Base-by-base conservation (phyloP, 2,888 invertebrate genomes). In the Ochlodes sylvanus region DNA sequence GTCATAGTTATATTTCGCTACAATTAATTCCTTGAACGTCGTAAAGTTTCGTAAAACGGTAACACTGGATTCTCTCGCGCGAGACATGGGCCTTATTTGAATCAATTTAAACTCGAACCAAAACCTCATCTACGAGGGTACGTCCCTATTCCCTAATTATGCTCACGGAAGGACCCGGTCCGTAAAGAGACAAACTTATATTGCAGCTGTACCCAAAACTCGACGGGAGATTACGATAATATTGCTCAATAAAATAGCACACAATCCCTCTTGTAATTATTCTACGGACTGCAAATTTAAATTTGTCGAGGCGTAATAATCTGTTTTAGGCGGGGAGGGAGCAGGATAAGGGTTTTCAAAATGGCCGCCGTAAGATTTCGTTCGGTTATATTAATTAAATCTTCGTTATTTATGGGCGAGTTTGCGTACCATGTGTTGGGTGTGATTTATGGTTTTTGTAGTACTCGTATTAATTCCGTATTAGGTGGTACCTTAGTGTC, bases 111-210 rank as follows among this genome's bases (percentile, higher is more conserved):
- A 89, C 86, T 86, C 81, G 77, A 77, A 77, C 85, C 86, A 80
- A 89, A 88, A 89, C 91, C 90, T 88, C 91, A 90, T 92, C 88
- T 88, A 82, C 78, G 75, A 88, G 88, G 89, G 90, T 86, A 81
- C 89, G 84, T 86, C 90, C 92, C 92, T 92, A 91, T 84, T 86
- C 91, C 92, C 92, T 92, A 91, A 92, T 92, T 92, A 92, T 92
- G 87, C 89, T 85, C 79, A 83, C 87, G 83, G 85, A 91, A 91
- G 90, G 87, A 88, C 79, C 71, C 78, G 69, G 71, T 69, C 70
- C 63, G 58, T 63, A 58, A 64, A 76, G 81, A 81, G 74, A 75
- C 17, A 44, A 69, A 69, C 19, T 56, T 68, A 75, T 14, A 38
- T 50, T 68, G 62, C 62, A 14, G 62, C 34, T 19, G 38, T 15